A percentile compares a stretch with the other conserved stretches of the same genome.
Conservation (phyloP, 2,797 vertebrate species). For the Linurgus olivaceus region DNA sequence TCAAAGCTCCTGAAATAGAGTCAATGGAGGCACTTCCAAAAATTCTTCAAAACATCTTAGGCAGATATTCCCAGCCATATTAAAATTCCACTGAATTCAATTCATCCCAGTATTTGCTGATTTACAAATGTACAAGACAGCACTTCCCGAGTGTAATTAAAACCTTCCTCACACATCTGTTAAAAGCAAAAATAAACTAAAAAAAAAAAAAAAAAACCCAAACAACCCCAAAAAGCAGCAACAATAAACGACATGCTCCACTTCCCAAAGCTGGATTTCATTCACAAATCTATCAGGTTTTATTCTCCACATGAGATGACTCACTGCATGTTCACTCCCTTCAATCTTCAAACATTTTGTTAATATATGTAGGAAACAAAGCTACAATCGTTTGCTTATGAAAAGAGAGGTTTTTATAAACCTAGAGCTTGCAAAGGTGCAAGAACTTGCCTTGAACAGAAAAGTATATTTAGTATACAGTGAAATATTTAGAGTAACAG, state of each 20-base stretch:
- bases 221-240: neutral
- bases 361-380: neutral
- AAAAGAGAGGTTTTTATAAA: neutral
- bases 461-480: neutral
- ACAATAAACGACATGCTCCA: neutral
- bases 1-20: neutral
- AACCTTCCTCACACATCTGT: neutral
- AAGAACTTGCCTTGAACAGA: neutral
- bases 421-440: neutral
- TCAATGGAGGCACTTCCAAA: neutral
- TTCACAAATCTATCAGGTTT: constrained; percentile 25
- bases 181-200: neutral
- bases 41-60: neutral
- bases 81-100: neutral
- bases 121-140: neutral
- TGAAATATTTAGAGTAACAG: neutral
- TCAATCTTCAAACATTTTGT: neutral
- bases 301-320: neutral
- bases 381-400: neutral
- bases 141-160: neutral
- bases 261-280: neutral
- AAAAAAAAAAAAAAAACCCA: neutral
- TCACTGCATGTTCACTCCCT: neutral
- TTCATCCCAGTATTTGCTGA: neutral
- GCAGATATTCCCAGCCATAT: neutral